A percentile compares a stretch with the other conserved stretches of the same genome.
Evolutionary conservation across 2,888 invertebrate species (phyloP).

Genomic region (Aradus depressus): DNA sequence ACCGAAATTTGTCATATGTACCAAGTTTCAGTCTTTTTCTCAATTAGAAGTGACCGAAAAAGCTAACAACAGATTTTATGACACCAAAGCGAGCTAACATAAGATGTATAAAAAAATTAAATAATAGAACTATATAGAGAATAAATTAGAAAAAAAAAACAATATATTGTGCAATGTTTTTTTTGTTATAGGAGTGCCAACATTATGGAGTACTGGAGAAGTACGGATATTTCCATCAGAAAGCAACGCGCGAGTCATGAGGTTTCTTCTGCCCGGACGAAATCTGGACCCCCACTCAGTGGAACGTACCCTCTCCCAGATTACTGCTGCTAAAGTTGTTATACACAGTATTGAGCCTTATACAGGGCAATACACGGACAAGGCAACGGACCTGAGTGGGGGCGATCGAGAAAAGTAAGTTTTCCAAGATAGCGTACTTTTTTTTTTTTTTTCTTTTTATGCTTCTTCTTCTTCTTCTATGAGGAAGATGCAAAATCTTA

Average conservation of each 20-base stretch:
- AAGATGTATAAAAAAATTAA: no score
- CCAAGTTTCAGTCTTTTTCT: background rate
- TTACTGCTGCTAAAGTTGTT: constrained; percentile 64
- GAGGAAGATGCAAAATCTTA: no score
- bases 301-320: constrained; percentile 58
- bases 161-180: background rate
- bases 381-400: constrained; percentile 19
- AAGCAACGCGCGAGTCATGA: constrained; percentile 60
- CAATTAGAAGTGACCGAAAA: no score
- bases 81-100: no score
- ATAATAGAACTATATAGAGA: no score
- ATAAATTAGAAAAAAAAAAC: no score
- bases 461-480: no score
- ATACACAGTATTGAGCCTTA: constrained; percentile 58
- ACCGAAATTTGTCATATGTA: no score
- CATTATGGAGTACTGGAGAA: constrained; percentile 56
- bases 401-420: constrained; percentile 25
- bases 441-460: background rate
- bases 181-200: constrained; percentile 51
- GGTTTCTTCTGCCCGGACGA: constrained; percentile 68
- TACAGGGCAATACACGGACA: constrained; percentile 29
- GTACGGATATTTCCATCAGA: constrained; percentile 70
- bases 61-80: no score
- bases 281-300: constrained; percentile 61
- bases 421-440: background rate